These are phyloP conservation scores for Tympanuchus pallidicinctus DNA, from an alignment of 2,113 vertebrate species.

Conservation along the genomic window DNA sequence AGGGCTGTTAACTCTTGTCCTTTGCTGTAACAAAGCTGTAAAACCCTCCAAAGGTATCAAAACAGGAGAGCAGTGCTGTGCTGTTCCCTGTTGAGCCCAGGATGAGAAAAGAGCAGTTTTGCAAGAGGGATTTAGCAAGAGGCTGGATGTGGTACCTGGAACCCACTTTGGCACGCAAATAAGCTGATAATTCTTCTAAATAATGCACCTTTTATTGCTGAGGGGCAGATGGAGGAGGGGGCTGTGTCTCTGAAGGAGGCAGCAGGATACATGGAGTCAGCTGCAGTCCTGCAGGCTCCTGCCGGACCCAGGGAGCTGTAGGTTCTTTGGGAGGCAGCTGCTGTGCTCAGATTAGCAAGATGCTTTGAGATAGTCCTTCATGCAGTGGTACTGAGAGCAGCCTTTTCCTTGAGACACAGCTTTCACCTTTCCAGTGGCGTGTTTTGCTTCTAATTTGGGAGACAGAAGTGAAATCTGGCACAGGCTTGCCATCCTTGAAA, in stretches of 20 bases:
- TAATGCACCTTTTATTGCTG: conserved; percentile 28
- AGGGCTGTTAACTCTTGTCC: conserved; percentile 16
- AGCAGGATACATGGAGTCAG: background rate
- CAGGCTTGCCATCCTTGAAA: conserved; percentile 47
- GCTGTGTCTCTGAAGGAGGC: background rate
- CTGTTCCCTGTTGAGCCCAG: background rate
- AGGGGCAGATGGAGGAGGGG: background rate
- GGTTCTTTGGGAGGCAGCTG: background rate
- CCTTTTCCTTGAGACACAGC: conserved; percentile 58
- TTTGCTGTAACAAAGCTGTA: background rate
- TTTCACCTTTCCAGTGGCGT: conserved; percentile 58
- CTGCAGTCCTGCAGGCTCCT: background rate
- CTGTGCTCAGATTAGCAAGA: background rate
- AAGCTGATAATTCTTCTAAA: conserved; percentile 48
- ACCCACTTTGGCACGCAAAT: conserved; percentile 14
- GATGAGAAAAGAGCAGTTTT: background rate
- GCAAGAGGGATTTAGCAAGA: background rate
- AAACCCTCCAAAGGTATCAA: background rate
- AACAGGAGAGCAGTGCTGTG: background rate
- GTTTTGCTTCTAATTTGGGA: conserved; percentile 63
- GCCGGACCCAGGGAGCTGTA: background rate
- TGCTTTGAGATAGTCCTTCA: conserved; percentile 2
- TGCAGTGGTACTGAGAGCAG: background rate
- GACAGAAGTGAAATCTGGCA: conserved; percentile 39
- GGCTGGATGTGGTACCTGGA: background rate